phyloP scores from a whole-genome alignment of 2,113 vertebrate genomes.

The Pangasianodon hypophthalmus region DNA sequence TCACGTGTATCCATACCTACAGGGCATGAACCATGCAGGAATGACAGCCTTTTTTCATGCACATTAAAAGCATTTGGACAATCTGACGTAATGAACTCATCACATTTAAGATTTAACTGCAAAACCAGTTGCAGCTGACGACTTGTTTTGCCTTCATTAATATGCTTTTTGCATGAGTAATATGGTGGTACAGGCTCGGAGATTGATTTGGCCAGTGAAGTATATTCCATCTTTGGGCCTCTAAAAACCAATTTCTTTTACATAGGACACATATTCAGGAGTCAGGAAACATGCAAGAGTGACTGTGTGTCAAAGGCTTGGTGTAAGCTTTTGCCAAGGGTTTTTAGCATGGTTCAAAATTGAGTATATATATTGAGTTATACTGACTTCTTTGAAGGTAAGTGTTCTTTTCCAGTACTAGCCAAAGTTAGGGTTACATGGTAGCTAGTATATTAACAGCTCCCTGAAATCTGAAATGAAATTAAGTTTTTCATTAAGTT shows the following conservation, averaged over 20 bases:
- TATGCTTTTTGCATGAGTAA: neutral
- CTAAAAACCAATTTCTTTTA: neutral
- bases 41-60: neutral
- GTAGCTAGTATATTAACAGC: neutral
- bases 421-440: neutral
- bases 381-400: neutral
- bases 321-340: no score
- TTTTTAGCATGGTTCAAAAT: no score
- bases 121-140: neutral
- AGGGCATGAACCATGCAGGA: neutral
- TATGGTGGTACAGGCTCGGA: neutral
- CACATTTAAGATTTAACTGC: neutral
- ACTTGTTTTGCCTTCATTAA: neutral
- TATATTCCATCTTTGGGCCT: neutral
- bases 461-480: no score
- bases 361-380: no score
- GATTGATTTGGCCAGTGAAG: neutral
- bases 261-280: neutral
- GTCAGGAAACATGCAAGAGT: neutral
- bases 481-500: no score
- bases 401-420: neutral
- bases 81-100: neutral
- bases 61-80: neutral
- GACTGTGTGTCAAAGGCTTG: neutral
- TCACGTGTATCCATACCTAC: neutral